phyloP scores from a whole-genome alignment of 2,113 vertebrate genomes.

The Grammomys surdaster region DNA sequence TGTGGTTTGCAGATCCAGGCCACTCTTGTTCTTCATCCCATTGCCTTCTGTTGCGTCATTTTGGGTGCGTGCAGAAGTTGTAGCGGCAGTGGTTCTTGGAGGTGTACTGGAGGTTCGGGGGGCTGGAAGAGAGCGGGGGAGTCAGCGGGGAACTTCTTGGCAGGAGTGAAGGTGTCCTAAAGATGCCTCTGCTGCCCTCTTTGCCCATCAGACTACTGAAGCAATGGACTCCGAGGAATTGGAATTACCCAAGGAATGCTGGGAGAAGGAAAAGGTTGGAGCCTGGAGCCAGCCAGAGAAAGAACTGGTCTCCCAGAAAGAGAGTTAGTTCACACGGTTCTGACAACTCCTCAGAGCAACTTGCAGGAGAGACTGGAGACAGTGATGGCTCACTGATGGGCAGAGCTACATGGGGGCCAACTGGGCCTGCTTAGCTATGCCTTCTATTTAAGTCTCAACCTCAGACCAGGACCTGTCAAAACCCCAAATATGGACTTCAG shows the following conservation, averaged over 20 bases:
- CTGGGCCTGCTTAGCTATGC: not conserved
- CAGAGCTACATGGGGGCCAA: not conserved
- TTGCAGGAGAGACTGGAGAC: not conserved
- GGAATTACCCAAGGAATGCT: not conserved
- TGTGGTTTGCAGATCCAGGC: not conserved
- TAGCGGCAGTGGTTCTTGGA: not conserved
- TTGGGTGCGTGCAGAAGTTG: not conserved
- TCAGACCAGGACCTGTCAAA: not conserved
- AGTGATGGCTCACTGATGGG: not conserved
- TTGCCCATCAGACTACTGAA: not conserved
- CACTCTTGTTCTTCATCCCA: rapidly evolving
- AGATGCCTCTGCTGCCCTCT: not conserved
- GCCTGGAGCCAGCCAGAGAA: not conserved
- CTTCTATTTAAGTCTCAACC: not conserved
- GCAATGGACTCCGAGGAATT: not conserved
- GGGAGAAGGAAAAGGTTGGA: not conserved
- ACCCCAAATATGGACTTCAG: not conserved
- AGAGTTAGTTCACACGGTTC: not conserved
- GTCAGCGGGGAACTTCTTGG: not conserved
- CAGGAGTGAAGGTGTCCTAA: not conserved
- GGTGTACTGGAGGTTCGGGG: rapidly evolving
- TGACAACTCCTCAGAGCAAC: not conserved
- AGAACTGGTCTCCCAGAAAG: not conserved
- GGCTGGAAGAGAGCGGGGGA: slow-evolving; percentile 8
- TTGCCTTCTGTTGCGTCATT: rapidly evolving